Evolutionary conservation across 2,797 vertebrate species (phyloP).

Genomic region (Phataginus tricuspis): DNA sequence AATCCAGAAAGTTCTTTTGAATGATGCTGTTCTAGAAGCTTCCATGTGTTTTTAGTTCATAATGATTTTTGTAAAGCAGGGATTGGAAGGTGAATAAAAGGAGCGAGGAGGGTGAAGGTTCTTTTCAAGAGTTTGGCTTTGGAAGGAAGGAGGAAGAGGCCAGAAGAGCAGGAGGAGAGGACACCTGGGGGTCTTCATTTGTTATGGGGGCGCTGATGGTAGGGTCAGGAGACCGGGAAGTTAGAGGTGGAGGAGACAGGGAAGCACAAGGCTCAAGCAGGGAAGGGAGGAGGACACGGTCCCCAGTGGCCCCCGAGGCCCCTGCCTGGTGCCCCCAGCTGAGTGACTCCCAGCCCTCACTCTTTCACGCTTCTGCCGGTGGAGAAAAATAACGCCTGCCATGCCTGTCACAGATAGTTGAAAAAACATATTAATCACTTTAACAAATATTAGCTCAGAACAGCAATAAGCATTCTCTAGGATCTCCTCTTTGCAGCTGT

Average conservation of each 20-base stretch:
- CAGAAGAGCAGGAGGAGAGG: neutral
- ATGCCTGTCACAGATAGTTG: constrained; percentile 84
- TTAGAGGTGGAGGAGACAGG: neutral
- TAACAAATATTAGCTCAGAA: constrained; percentile 88
- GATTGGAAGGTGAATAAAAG: neutral
- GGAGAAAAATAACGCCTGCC: constrained; percentile 83
- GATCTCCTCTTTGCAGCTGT: constrained; percentile 83
- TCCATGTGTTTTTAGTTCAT: neutral
- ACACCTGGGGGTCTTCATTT: accelerated
- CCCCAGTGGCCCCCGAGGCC: accelerated
- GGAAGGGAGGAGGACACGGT: neutral
- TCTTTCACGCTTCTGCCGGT: constrained; percentile 74
- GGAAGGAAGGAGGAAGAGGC: neutral
- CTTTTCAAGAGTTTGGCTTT: neutral
- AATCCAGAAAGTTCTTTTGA: neutral
- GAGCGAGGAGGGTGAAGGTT: no score
- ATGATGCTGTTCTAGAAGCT: constrained; percentile 3
- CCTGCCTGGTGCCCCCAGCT: neutral
- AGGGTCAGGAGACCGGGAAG: accelerated
- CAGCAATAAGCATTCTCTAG: constrained; percentile 84
- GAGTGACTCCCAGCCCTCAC: constrained; percentile 28
- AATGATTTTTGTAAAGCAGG: neutral
- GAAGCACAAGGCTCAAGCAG: accelerated
- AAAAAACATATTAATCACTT: constrained; percentile 89
- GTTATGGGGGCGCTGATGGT: neutral